Evolutionary conservation across 2,113 vertebrate species (phyloP).

Genomic region (Coptodon rendalli): DNA sequence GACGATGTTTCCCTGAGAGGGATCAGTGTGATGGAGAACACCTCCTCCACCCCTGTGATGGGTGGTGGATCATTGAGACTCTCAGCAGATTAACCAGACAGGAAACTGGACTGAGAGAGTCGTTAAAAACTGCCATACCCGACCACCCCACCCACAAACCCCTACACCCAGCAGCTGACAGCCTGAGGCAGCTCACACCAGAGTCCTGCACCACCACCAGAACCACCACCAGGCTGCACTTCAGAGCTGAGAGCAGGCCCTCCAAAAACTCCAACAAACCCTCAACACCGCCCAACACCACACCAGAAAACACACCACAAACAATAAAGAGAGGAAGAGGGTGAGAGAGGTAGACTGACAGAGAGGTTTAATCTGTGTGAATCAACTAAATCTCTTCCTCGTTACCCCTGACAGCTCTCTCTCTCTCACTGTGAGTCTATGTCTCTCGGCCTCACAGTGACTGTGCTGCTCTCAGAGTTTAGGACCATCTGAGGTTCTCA

Average conservation of each 20-base stretch:
- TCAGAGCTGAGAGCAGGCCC: fast-evolving
- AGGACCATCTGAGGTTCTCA: background rate
- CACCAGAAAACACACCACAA: fast-evolving
- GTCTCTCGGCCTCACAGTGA: background rate
- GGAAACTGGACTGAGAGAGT: too few relatives aligned
- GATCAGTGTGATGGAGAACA: too few relatives aligned
- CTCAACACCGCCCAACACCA: background rate
- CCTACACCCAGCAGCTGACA: too few relatives aligned
- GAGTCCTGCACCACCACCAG: background rate
- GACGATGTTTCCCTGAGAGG: too few relatives aligned
- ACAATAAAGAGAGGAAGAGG: fast-evolving
- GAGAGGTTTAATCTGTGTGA: background rate
- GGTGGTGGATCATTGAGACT: too few relatives aligned
- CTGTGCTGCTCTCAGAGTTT: fast-evolving
- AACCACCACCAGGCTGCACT: background rate
- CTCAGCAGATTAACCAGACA: too few relatives aligned
- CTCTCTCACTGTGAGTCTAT: background rate
- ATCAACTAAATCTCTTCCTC: fast-evolving
- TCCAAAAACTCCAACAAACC: fast-evolving
- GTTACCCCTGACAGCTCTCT: background rate
- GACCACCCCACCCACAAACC: too few relatives aligned
- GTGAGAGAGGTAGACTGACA: background rate
- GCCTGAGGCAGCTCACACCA: background rate
- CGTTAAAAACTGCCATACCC: too few relatives aligned
- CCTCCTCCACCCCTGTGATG: too few relatives aligned